Base-by-base conservation (phyloP, 2,888 invertebrate genomes). In the Sisyra terminalis region DNA sequence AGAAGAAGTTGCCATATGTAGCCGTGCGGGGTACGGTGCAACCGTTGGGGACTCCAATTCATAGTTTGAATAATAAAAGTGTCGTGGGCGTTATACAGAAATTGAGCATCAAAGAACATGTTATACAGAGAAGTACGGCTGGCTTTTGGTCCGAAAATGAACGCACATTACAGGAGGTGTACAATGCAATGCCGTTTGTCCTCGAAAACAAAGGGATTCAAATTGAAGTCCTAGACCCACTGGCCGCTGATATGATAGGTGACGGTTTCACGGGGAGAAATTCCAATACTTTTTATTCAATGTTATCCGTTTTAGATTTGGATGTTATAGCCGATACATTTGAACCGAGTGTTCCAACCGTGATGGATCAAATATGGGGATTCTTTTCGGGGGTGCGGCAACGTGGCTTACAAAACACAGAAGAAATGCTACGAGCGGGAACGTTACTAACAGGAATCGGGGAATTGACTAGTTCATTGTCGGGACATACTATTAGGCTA, bases 131-230 rank as follows among this genome's bases (percentile, higher is more conserved):
- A 51, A 82, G 78, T 29, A 77, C 81, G 4, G 78, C 82, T n/a
- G 87, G 87, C 3, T 86, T 85, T 61, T 87, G 87, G 87, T 77
- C 82, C 0, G 84, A 88, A 52, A 80, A 82, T 53, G 78, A 82
- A 31, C 73, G 81, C 48, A 74, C 79, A 2, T 76, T 89, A 46
- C 80, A 85, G 54, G 79, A 84, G 53, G 76, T 81, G 8, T 75
- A 75, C 54, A 85, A 87, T 57, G 71, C 75, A 40, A 80, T 85
- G 55, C 89, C 89, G 2, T 90, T 90, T 58, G 75, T 74, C 39
- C 61, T 90, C 42, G 70, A 67, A 53, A 70, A 66, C 52, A 64
- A 61, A 45, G 76, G 76, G 10, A 64, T 65, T 18, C 70, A 69
- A 46, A 74, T 89, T 29, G 84, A 86, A 63, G 71, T 89, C 40